These are phyloP conservation scores for Brenthis hecate DNA, from an alignment of 2,888 invertebrate genomes.

Conservation along the genomic window DNA sequence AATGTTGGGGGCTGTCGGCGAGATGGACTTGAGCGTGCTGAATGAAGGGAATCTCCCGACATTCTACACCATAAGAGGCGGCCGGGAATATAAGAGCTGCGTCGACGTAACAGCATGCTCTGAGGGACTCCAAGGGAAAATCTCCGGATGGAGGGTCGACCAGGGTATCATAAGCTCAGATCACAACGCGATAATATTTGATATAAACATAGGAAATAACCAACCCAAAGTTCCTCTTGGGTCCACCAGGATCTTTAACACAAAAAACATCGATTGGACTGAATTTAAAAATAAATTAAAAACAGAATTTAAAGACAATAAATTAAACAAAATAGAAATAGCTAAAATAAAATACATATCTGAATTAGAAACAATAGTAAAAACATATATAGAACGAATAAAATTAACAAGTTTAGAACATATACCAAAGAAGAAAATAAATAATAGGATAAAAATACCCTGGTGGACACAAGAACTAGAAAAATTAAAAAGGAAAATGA, in stretches of 20 bases:
- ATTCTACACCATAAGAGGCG: too few species aligned
- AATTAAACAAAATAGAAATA: not conserved
- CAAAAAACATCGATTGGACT: not conserved
- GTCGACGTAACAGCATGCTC: too few species aligned
- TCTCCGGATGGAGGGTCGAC: too few species aligned
- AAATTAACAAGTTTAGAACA: not conserved
- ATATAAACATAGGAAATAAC: too few species aligned
- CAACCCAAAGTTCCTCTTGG: too few species aligned
- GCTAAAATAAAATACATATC: not conserved
- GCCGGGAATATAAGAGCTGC: too few species aligned
- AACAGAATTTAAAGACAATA: not conserved
- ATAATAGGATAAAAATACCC: not conserved
- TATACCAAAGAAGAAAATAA: not conserved
- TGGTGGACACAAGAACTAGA: conserved; percentile 31
- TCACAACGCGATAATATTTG: too few species aligned
- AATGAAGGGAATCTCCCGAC: too few species aligned
- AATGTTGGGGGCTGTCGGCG: too few species aligned
- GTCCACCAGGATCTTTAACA: not conserved
- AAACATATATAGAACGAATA: not conserved
- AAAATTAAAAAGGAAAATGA: conserved; percentile 13
- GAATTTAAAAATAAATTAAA: not conserved
- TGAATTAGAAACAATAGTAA: not conserved
- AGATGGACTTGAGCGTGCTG: too few species aligned
- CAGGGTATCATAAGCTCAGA: too few species aligned
- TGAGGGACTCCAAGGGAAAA: not conserved